Evolutionary conservation across 2,113 vertebrate species (phyloP).

Genomic region (Odontesthes bonariensis): DNA sequence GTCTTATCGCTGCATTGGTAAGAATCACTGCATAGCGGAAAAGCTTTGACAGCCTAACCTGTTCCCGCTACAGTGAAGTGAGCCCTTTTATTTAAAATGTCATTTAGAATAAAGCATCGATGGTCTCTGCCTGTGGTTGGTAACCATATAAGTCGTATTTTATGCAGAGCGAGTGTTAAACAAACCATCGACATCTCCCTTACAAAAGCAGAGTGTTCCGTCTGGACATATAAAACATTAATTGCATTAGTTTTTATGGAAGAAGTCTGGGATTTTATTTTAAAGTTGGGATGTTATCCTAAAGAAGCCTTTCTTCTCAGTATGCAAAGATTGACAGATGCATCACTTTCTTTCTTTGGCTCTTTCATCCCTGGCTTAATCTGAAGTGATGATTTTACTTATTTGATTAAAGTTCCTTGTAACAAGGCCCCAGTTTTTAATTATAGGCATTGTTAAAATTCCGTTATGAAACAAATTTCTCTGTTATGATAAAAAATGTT

Average conservation of each 20-base stretch:
- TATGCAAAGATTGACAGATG: not conserved
- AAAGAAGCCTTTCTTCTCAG: not conserved
- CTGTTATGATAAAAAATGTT: not conserved
- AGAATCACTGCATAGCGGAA: constrained; percentile 57
- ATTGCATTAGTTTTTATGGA: constrained; percentile 1
- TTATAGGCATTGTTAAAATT: not conserved
- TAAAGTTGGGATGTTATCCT: constrained; percentile 7
- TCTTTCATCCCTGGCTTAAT: constrained; percentile 10
- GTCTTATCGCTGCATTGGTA: constrained; percentile 54
- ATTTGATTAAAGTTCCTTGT: constrained; percentile 19
- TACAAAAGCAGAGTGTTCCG: not conserved
- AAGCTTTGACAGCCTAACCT: constrained; percentile 43
- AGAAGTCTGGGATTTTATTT: not conserved
- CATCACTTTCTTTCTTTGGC: constrained; percentile 11
- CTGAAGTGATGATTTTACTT: constrained; percentile 43
- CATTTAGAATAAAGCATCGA: not conserved
- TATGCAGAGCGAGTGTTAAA: not conserved
- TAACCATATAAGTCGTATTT: constrained; percentile 10
- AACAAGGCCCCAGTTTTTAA: not conserved
- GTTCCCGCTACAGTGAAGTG: constrained; percentile 44
- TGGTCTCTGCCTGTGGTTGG: not conserved
- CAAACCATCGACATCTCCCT: not conserved
- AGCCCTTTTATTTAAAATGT: constrained; percentile 14
- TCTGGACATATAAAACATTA: not conserved
- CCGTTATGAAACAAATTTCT: not conserved